A percentile compares a stretch with the other conserved stretches of the same genome.
These are phyloP conservation scores for Sycophaga agraensis DNA, from an alignment of 1,140 invertebrate genomes.

Conservation along the genomic window DNA sequence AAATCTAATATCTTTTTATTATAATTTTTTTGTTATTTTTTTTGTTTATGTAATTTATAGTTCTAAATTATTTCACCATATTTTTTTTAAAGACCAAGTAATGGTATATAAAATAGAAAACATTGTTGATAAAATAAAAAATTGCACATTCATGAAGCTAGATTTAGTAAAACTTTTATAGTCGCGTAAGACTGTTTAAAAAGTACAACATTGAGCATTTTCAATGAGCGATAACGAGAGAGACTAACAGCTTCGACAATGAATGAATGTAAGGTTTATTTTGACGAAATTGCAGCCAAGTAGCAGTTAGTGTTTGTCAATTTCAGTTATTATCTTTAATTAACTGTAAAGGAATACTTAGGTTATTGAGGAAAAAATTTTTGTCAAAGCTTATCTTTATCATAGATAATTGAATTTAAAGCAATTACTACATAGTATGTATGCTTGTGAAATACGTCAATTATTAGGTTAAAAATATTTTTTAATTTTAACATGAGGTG, in stretches of 20 bases:
- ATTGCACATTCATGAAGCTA: neutral
- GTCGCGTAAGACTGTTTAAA: constrained; percentile 23
- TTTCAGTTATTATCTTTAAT: neutral
- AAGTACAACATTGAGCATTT: constrained; percentile 28
- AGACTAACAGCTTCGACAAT: constrained; percentile 7
- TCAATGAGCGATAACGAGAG: constrained; percentile 4
- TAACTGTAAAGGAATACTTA: neutral
- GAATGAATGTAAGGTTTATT: neutral
- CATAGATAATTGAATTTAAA: constrained; percentile 1
- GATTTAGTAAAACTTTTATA: constrained; percentile 9
- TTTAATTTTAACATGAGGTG: constrained; percentile 9
- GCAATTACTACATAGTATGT: neutral
- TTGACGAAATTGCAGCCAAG: constrained; percentile 1
- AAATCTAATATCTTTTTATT: constrained; percentile 9
- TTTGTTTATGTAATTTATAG: constrained; percentile 11
- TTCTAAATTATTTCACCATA: neutral
- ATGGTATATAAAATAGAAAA: neutral
- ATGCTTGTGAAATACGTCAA: constrained; percentile 15
- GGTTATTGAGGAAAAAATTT: neutral
- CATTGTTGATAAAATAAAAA: neutral
- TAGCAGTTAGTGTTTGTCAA: neutral
- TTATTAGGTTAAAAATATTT: constrained; percentile 23
- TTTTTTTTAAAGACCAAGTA: constrained; percentile 5
- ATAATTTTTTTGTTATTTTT: constrained; percentile 12
- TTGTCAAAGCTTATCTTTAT: neutral